Base-by-base conservation (phyloP, 1,140 invertebrate species). In the Agrypnia vestita region DNA sequence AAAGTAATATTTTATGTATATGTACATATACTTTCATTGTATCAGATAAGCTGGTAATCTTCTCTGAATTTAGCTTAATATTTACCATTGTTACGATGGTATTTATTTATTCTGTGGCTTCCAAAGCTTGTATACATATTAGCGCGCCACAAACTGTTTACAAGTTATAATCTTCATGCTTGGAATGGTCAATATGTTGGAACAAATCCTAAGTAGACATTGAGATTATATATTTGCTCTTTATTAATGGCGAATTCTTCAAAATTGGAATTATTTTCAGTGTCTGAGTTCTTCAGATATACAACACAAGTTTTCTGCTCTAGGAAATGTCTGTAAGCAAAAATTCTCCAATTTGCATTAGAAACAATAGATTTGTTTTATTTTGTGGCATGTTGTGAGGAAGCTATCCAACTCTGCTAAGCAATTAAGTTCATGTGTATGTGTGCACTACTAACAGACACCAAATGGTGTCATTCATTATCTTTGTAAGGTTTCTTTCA, bases 401-500 rank as follows among this genome's bases (percentile, higher is more conserved):
- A 72, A 25, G 51, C 49, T 51, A 46, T 51, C 49, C 17, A 25
- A 53, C 49, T 13, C 15, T 67, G 67, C 12, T 12, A 25, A 71
- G 67, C 67, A 71, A 71, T 56, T 74, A 71, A 71, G 67, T 25
- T 51, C 21, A 17, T 64, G 55, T 62, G 55, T 61, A 35, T 76
- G 44, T 61, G 44, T 76, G 74, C 62, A 43, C 43, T 61, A 59
- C 74, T 61, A 64, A 62, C 74, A 59, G 21, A 76, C 74, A 35
- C 46, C 44, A 56, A 74, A 64, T 61, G 17, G 74, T 76, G 59
- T 77, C 76, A 77, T 80, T 80, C 72, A 46, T 74, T 80, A 80
- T 80, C 78, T 75, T 79, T 71, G 71, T 74, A 67, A 80, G 78
- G 78, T 80, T 80, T 80, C 78, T 46, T 80, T 62, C 59, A 64